Conservation (phyloP, 2,888 invertebrate species). For the Hemithea aestivaria region DNA sequence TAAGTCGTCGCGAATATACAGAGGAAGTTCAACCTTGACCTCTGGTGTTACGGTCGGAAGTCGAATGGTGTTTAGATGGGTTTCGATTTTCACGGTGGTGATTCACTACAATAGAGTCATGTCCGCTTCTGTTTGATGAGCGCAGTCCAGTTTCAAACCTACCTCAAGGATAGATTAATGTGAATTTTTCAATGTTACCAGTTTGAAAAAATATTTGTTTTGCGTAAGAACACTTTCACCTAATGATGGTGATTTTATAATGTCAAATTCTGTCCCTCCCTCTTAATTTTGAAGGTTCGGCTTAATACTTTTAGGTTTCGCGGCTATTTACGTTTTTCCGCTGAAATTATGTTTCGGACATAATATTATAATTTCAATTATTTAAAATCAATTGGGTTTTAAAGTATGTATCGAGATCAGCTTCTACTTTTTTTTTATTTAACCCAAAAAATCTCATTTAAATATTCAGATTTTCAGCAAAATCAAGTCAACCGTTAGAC, state of each 20-base stretch:
- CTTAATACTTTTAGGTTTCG: too few species aligned
- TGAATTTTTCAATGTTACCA: slow-evolving; percentile 14
- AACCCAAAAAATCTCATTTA: too few species aligned
- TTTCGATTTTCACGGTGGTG: slow-evolving; percentile 77
- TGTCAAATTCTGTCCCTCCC: too few species aligned
- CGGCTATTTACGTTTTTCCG: too few species aligned
- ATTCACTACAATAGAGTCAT: slow-evolving; percentile 68
- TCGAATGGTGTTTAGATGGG: slow-evolving; percentile 44
- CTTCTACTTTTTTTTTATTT: not conserved
- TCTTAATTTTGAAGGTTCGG: too few species aligned
- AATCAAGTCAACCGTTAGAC: too few species aligned
- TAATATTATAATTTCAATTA: too few species aligned
- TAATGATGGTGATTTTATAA: too few species aligned
- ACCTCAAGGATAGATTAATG: slow-evolving; percentile 59
- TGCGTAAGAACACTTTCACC: slow-evolving; percentile 4
- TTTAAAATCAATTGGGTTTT: too few species aligned
- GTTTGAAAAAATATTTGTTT: slow-evolving; percentile 16
- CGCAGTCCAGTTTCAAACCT: slow-evolving; percentile 64
- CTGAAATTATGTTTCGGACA: too few species aligned
- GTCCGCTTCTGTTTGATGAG: slow-evolving; percentile 62
- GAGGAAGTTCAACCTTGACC: slow-evolving; percentile 67
- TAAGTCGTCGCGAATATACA: slow-evolving; percentile 40
- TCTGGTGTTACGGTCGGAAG: slow-evolving; percentile 42
- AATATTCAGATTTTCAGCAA: too few species aligned
- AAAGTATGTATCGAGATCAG: not conserved